These are phyloP conservation scores for Euzophera pinguis DNA, from an alignment of 2,888 invertebrate genomes.

Conservation along the genomic window DNA sequence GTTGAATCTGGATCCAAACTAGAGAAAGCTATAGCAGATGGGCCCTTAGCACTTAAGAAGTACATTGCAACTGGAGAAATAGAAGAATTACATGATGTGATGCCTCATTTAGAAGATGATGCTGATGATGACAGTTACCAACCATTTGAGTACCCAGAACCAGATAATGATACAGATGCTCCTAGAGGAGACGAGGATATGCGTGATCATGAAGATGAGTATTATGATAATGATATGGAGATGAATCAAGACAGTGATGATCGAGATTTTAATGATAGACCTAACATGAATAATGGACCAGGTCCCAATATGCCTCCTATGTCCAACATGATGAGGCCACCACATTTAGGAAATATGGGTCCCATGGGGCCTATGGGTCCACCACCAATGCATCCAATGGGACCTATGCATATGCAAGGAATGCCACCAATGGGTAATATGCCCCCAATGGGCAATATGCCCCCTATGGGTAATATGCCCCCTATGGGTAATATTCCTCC, in stretches of 20 bases:
- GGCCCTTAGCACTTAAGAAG: conserved; percentile 87
- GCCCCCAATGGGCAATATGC: conserved; percentile 41
- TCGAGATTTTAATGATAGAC: conserved; percentile 56
- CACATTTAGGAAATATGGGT: conserved; percentile 28
- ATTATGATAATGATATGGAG: conserved; percentile 65
- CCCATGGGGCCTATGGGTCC: conserved; percentile 30
- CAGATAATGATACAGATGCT: conserved; percentile 44
- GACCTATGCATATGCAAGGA: conserved; percentile 18
- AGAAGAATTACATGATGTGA: conserved; percentile 88
- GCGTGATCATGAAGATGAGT: conserved; percentile 56
- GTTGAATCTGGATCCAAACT: conserved; percentile 88
- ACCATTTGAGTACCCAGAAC: conserved; percentile 68
- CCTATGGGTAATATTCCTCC: conserved; percentile 44
- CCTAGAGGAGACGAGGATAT: conserved; percentile 39
- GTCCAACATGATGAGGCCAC: conserved; percentile 36
- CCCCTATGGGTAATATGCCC: conserved; percentile 43
- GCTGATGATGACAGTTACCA: conserved; percentile 71
- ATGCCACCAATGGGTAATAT: conserved; percentile 17
- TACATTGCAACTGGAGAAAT: conserved; percentile 90
- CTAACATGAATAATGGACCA: conserved; percentile 43
- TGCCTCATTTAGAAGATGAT: conserved; percentile 84
- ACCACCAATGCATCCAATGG: conserved; percentile 34
- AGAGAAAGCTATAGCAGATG: conserved; percentile 87
- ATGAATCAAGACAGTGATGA: conserved; percentile 60
- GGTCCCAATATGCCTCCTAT: conserved; percentile 36